Evolutionary conservation across 2,888 invertebrate genomes (phyloP).

Genomic region (Heliconius cydno): DNA sequence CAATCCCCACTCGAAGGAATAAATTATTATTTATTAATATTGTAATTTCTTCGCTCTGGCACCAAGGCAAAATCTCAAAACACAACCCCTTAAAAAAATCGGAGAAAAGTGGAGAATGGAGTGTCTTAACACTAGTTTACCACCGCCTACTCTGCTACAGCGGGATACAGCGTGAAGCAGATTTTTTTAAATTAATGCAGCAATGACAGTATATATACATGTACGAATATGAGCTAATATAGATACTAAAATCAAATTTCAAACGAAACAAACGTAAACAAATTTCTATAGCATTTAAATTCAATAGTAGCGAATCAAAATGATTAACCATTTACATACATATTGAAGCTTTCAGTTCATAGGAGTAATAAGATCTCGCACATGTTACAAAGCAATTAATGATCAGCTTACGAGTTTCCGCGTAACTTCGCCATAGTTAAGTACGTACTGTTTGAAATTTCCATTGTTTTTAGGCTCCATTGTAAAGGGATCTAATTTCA

Average conservation of each 20-base stretch:
- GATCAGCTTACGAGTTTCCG: constrained; percentile 23
- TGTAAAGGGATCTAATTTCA: constrained; percentile 3
- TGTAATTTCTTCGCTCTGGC: too few species aligned
- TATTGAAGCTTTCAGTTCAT: background rate
- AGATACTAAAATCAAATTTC: background rate
- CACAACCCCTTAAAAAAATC: too few species aligned
- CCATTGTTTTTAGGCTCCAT: constrained; percentile 21
- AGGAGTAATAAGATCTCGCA: constrained; percentile 1
- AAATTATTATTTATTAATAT: too few species aligned
- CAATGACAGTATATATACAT: background rate
- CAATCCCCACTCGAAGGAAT: too few species aligned
- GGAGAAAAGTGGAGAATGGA: too few species aligned
- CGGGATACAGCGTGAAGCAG: too few species aligned
- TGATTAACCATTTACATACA: background rate
- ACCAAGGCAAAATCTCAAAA: too few species aligned
- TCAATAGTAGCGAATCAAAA: too few species aligned
- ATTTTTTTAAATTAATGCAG: background rate
- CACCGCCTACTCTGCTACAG: too few species aligned
- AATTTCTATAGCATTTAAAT: background rate
- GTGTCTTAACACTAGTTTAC: too few species aligned
- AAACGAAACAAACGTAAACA: background rate
- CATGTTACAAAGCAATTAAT: constrained; percentile 12
- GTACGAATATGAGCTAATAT: too few species aligned
- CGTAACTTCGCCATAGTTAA: constrained; percentile 12
- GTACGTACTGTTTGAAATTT: constrained; percentile 12